phyloP scores from a whole-genome alignment of 1,140 invertebrate genomes.

The Ceratosolen fusciceps region DNA sequence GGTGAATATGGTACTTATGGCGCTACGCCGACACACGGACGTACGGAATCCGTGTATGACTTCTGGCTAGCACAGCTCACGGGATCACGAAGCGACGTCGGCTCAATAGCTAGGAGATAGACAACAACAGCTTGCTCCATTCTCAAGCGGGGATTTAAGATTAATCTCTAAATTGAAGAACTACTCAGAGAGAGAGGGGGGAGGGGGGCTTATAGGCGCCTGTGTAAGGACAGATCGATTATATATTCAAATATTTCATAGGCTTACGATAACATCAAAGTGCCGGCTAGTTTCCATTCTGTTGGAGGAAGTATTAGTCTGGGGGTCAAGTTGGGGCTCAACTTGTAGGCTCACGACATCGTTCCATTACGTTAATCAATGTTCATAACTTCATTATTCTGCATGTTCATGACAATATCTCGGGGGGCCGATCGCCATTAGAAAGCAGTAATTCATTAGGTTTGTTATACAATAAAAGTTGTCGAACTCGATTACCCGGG shows the following conservation, averaged over 20 bases:
- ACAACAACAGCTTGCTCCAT: background rate
- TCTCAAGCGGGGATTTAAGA: background rate
- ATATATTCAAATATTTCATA: background rate
- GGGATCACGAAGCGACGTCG: background rate
- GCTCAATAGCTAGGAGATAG: too few species aligned
- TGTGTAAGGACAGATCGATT: background rate
- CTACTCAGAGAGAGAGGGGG: too few species aligned
- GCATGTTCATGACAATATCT: background rate
- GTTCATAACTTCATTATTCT: constrained; percentile 1
- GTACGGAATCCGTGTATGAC: too few species aligned
- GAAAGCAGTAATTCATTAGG: background rate
- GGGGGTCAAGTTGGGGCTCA: background rate
- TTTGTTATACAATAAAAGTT: background rate
- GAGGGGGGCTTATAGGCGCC: background rate
- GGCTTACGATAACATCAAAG: background rate
- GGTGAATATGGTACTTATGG: too few species aligned
- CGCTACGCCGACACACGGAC: too few species aligned
- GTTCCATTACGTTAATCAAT: background rate
- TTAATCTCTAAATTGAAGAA: background rate
- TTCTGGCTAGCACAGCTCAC: background rate
- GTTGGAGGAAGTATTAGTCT: background rate
- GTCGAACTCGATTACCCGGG: background rate
- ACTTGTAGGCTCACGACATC: background rate
- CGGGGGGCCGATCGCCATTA: background rate
- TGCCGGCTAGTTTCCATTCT: background rate